Conservation (phyloP, 2,888 invertebrate genomes). For the Arrhopalites spinosus region DNA sequence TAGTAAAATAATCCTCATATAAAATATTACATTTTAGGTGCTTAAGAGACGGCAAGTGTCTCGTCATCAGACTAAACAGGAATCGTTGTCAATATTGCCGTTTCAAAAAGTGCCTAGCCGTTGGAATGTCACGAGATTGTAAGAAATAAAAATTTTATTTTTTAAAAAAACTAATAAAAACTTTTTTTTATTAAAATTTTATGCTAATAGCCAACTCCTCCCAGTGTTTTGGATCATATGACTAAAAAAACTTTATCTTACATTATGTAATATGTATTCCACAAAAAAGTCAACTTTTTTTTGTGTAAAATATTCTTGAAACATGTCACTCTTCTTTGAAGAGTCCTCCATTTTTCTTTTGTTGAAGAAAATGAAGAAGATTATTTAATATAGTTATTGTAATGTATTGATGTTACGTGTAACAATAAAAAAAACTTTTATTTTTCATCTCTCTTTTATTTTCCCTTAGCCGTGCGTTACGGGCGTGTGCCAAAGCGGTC, state of each 20-base stretch:
- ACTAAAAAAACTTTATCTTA: no score
- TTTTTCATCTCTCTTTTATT: not conserved
- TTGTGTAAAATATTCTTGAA: no score
- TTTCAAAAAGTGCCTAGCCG: slow-evolving; percentile 94
- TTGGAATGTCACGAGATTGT: slow-evolving; percentile 97
- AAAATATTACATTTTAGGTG: slow-evolving; percentile 62
- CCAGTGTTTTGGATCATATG: no score
- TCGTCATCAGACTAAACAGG: slow-evolving; percentile 88
- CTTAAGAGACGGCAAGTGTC: slow-evolving; percentile 89
- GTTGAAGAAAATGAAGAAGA: no score
- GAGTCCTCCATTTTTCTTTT: no score
- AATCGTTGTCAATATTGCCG: slow-evolving; percentile 96
- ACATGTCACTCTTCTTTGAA: no score
- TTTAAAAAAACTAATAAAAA: not conserved
- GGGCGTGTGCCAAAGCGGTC: slow-evolving; percentile 94
- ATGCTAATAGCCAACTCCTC: not conserved
- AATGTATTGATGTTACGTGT: no score
- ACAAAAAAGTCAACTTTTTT: not conserved
- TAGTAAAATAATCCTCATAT: not conserved
- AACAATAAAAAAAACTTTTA: no score
- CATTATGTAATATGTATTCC: no score
- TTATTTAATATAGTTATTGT: no score
- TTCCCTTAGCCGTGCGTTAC: slow-evolving; percentile 82
- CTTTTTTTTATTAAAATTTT: not conserved
- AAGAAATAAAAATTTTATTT: slow-evolving; percentile 64